Percentiles rank a stretch among this genome's conserved stretches.
These are phyloP conservation scores for Betta splendens DNA, from an alignment of 2,797 vertebrate species.

Conservation along the genomic window DNA sequence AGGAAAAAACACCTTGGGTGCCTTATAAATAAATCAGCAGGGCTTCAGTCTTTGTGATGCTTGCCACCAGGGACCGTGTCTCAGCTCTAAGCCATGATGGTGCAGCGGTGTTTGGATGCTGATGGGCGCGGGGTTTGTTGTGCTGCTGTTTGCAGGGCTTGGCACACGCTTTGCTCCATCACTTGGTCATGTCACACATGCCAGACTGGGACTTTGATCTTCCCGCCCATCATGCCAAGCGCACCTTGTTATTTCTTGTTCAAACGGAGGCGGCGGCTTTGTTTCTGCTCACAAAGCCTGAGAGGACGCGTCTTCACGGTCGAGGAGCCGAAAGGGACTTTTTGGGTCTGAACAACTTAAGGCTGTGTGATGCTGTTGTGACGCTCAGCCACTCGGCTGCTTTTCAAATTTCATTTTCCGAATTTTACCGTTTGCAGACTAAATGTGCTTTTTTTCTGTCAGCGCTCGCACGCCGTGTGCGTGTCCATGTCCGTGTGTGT, in stretches of 20 bases:
- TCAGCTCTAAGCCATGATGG: slow-evolving; percentile 55
- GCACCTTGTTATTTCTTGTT: slow-evolving; percentile 49
- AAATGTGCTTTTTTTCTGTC: slow-evolving; percentile 13
- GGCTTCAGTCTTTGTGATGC: slow-evolving; percentile 60
- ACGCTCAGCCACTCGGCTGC: background rate
- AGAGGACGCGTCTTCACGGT: slow-evolving; percentile 17
- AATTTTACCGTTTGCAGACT: slow-evolving; percentile 8
- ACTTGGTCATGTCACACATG: slow-evolving; percentile 46
- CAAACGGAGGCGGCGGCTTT: slow-evolving; percentile 16
- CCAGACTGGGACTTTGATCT: slow-evolving; percentile 49
- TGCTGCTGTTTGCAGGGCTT: slow-evolving; percentile 55
- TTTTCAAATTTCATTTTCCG: slow-evolving; percentile 12
- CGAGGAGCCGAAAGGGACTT: slow-evolving; percentile 7
- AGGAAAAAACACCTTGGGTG: slow-evolving; percentile 56
- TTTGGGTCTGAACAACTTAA: slow-evolving; percentile 2
- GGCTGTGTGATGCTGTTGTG: too few relatives aligned
- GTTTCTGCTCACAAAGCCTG: slow-evolving; percentile 17
- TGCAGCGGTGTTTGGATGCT: slow-evolving; percentile 61
- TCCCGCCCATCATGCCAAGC: slow-evolving; percentile 36
- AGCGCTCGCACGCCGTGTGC: too few relatives aligned
- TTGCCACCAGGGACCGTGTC: slow-evolving; percentile 61
- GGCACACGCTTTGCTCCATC: slow-evolving; percentile 60
- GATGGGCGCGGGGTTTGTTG: slow-evolving; percentile 53
- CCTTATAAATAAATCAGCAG: slow-evolving; percentile 74
- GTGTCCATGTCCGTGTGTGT: background rate